Base-by-base conservation (phyloP, 2,888 invertebrate genomes). In the Dimorphilus gyrociliatus region DNA sequence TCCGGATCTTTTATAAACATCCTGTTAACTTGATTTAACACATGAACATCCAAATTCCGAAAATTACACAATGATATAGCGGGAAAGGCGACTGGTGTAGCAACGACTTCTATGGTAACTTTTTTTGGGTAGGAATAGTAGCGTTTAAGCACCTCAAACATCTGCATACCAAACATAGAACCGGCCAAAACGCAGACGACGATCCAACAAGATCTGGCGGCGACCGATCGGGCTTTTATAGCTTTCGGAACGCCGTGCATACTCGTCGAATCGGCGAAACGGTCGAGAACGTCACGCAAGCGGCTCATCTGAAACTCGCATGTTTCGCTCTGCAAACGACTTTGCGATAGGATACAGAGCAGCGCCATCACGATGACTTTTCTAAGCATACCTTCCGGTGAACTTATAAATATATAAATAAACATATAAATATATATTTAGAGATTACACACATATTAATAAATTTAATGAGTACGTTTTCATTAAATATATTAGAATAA, bases 191-290 rank as follows among this genome's bases (percentile, higher is more conserved):
- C 19, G 25, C 42, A 42, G 21, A 42, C 34, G 16, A 42, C 19
- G 2, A 37, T 26, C 42, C 42, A 42, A 32, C 40, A 41, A 16
- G 29, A 12, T 3, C 42, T 29, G 13, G 27, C 33, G 2, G 38
- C 7, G 6, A 35, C 32, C 1, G 41, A 41, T 24, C 25, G 28
- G 10, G 42, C 32, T n/a, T 35, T 26, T 21, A 42, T 42, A 16
- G 40, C 33, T 32, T 40, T 40, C 10, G 40, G 40, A 13, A 39
- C 29, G 6, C 40, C 42, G 29, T 42, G 42, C 42, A 42, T 42
- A 7, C 37, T 34, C 16, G 42, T 42, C 17, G 27, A 32, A 23
- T 36, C 31, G 14, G 42, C 41, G 25, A 42, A 42, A 14, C 29
- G 29, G 16, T 29, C 21, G n/a, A 37, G 23, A 8, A 41, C 39